These are phyloP conservation scores for Grammomys surdaster DNA, from an alignment of 2,113 vertebrate genomes.

Conservation along the genomic window DNA sequence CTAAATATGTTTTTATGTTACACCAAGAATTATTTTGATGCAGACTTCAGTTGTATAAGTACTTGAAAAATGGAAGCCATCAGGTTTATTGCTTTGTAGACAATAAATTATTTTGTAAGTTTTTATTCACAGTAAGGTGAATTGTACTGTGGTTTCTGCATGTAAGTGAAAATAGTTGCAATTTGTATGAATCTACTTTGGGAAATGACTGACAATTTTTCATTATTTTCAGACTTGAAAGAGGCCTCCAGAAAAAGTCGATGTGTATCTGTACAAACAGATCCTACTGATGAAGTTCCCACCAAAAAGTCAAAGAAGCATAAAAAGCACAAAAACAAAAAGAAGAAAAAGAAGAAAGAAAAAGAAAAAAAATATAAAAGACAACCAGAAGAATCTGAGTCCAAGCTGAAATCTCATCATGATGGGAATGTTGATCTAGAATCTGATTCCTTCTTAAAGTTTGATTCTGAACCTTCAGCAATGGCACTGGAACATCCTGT, in stretches of 20 bases:
- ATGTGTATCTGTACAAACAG: conserved; percentile 88
- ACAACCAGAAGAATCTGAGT: conserved; percentile 86
- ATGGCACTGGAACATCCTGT: conserved; percentile 79
- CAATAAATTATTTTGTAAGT: not conserved
- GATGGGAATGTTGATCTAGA: conserved; percentile 87
- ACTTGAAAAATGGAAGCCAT: not conserved
- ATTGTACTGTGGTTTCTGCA: not conserved
- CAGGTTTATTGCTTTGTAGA: not conserved
- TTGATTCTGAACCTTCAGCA: conserved; percentile 84
- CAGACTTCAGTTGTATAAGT: not conserved
- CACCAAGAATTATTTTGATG: not conserved
- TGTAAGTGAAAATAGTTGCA: not conserved
- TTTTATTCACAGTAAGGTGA: not conserved
- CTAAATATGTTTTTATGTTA: not conserved
- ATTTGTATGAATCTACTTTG: not conserved
- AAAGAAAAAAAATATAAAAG: conserved; percentile 92
- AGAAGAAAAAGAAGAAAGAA: conserved; percentile 94
- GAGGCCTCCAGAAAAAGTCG: conserved; percentile 87
- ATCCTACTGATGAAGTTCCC: conserved; percentile 90
- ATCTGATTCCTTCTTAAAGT: conserved; percentile 89
- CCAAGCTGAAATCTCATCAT: conserved; percentile 86
- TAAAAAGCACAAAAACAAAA: conserved; percentile 98
- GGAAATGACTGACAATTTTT: conserved; percentile 64
- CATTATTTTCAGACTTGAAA: conserved; percentile 86
- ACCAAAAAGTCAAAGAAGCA: conserved; percentile 94